Base-by-base conservation (phyloP, 2,888 invertebrate species). In the Pseudanteris insignis region DNA sequence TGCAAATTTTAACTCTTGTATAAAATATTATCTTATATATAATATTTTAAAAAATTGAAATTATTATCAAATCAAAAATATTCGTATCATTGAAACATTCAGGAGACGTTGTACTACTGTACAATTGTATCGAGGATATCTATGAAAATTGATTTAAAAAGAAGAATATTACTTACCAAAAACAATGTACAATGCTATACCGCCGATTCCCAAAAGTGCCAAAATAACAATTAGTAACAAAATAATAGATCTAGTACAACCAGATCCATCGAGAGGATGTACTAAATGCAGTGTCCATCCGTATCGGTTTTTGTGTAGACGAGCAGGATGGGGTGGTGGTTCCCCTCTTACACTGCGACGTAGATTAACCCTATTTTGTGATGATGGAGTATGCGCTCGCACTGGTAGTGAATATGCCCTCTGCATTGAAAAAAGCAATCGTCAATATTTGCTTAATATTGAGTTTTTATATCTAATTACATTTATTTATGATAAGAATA, bases 211-310 rank as follows among this genome's bases (percentile, higher is more conserved):
- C 4, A 79, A 69, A 2, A 79, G 70, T 10, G 73, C 67, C 24
- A 79, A 62, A 38, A 79, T 63, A 13, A 73, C 65, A 37, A 75
- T 67, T 33, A 79, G 61, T 2, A 78, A 64, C 6, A 78, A 59
- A 2, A 76, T 50, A 11, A 76, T 67, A 7, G 76, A 71, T 55
- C 73, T 73, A 50, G 77, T 72, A 63, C 77, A 76, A 60, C 70
- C 68, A 50, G 73, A 66, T 11, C 68, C 69, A 54, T 66, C 67
- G 50, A 78, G 65, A 30, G 77, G 76, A 29, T 73, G 66, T 10
- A 72, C 74, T 41, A 79, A 71, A 55, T 79, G 74, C 32, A 79
- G 58, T 1, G 76, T 79, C 79, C 79, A 79, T 14, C 79, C 79
- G 48, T 73, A 75, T 30, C 77, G 72, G 63, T 76, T 73, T 55